Conservation (phyloP, 2,888 invertebrate genomes). For the Mylabris sibirica region DNA sequence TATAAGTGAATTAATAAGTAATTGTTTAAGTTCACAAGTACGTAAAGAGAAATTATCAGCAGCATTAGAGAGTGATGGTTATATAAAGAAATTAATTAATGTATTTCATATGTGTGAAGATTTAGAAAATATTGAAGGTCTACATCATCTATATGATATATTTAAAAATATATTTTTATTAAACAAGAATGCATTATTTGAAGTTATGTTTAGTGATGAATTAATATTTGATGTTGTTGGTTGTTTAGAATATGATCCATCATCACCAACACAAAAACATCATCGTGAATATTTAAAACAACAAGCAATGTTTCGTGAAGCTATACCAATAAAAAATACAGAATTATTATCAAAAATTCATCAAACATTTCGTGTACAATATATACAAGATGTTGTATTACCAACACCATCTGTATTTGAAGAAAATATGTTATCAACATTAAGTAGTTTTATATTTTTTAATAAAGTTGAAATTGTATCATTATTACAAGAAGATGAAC, state of each 20-base stretch:
- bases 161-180: constrained; percentile 98
- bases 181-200: constrained; percentile 96
- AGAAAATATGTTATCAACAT: constrained; percentile 96
- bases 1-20: constrained; percentile 90
- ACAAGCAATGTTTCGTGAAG: constrained; percentile 90
- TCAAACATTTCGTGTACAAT: constrained; percentile 99
- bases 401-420: constrained; percentile 99
- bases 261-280: constrained; percentile 82
- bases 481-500: constrained; percentile 96
- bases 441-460: constrained; percentile 99
- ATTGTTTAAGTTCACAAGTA: constrained; percentile 86
- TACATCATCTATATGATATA: constrained; percentile 96
- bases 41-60: constrained; percentile 94
- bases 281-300: constrained; percentile 96
- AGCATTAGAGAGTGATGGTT: constrained; percentile 92
- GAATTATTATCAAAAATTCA: constrained; percentile 98
- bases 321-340: constrained; percentile 93
- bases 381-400: constrained; percentile 98
- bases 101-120: constrained; percentile 98
- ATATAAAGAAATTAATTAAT: constrained; percentile 92
- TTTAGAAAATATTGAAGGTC: constrained; percentile 90
- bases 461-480: constrained; percentile 99
- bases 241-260: constrained; percentile 97
- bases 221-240: constrained; percentile 98
- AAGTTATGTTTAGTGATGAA: constrained; percentile 97